A percentile compares a stretch with the other conserved stretches of the same genome.
phyloP scores from a whole-genome alignment of 1,140 invertebrate species.

The Arctopsyche grandis region DNA sequence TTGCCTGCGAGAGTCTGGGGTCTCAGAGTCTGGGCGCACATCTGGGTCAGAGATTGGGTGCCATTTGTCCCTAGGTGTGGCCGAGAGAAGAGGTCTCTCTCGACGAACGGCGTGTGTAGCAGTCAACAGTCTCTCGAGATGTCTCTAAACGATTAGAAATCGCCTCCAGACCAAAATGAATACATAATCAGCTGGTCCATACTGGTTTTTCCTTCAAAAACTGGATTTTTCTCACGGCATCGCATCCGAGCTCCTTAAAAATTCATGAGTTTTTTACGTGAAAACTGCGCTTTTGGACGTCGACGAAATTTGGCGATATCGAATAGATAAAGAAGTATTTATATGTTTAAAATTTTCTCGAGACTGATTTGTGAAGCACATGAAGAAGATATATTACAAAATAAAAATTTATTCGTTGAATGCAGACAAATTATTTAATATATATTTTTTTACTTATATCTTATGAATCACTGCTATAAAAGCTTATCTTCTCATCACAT shows the following conservation, averaged over 20 bases:
- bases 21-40: slow-evolving; percentile 23
- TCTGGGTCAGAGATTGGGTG: slow-evolving; percentile 40
- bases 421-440: too few species aligned
- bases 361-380: too few species aligned
- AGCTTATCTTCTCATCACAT: too few species aligned
- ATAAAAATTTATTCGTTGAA: too few species aligned
- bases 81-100: slow-evolving; percentile 15
- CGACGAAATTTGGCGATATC: too few species aligned
- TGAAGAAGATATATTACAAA: too few species aligned
- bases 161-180: background rate
- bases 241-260: background rate
- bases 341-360: too few species aligned
- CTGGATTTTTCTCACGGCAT: slow-evolving; percentile 20
- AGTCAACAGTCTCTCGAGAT: background rate
- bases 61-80: slow-evolving; percentile 41
- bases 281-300: too few species aligned
- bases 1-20: slow-evolving; percentile 9
- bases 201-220: background rate
- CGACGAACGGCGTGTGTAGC: background rate
- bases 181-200: background rate
- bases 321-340: too few species aligned
- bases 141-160: slow-evolving; percentile 10
- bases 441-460: too few species aligned
- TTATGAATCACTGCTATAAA: too few species aligned
- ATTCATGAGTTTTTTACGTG: background rate